Evolutionary conservation across 2,113 vertebrate genomes (phyloP).

Genomic region (Alethe diademata): DNA sequence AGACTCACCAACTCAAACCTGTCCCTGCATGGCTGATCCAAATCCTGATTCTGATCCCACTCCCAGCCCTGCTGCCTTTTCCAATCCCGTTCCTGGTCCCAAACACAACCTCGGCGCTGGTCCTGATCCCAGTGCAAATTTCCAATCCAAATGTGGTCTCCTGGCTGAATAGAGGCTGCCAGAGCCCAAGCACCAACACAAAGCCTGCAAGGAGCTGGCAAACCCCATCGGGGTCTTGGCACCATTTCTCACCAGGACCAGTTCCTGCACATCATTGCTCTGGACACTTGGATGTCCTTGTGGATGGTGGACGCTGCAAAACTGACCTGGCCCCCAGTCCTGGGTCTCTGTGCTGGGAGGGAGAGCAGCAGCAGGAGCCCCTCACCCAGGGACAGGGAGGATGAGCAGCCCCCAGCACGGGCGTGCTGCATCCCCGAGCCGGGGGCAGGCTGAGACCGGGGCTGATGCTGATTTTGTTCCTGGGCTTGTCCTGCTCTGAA

Average conservation of each 20-base stretch:
- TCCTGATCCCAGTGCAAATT: not conserved
- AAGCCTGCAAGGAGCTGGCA: not conserved
- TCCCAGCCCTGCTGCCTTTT: not conserved
- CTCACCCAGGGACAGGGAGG: not conserved
- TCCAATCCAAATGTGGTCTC: not conserved
- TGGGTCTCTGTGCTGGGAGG: not conserved
- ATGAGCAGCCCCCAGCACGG: not conserved
- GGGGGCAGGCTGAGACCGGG: not conserved
- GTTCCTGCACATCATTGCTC: not conserved
- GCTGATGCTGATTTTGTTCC: not conserved
- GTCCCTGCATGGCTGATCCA: not conserved
- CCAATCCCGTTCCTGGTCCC: not conserved
- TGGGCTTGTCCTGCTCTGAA: not conserved
- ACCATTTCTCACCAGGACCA: not conserved
- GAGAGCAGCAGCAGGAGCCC: not conserved
- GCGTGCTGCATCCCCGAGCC: too few species aligned
- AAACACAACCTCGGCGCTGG: not conserved
- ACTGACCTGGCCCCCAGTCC: too few species aligned
- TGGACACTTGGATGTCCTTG: accelerated
- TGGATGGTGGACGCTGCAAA: not conserved
- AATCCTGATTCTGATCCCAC: not conserved
- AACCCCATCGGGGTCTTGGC: accelerated
- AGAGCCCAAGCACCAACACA: not conserved
- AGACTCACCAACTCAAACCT: not conserved
- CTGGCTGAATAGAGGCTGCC: not conserved